These are phyloP conservation scores for Drosophila azteca DNA, from an alignment of 1,140 invertebrate species.

Conservation along the genomic window DNA sequence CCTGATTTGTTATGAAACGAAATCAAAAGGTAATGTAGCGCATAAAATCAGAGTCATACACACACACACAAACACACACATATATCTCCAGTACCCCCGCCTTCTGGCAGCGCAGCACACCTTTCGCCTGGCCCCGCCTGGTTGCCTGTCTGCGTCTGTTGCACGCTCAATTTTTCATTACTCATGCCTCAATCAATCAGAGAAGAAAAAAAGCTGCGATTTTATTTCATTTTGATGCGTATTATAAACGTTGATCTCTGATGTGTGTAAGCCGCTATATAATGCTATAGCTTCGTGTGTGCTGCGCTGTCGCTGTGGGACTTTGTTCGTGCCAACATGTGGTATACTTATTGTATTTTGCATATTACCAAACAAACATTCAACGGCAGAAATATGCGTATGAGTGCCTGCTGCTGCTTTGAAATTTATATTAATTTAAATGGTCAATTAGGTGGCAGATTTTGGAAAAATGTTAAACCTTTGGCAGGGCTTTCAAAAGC, in stretches of 20 bases:
- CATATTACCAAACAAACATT: constrained; percentile 51
- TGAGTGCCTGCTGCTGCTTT: constrained; percentile 29
- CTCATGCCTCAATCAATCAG: constrained; percentile 82
- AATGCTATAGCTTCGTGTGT: too few species aligned
- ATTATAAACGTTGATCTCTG: constrained; percentile 79
- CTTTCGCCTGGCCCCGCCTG: background rate
- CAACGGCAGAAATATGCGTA: constrained; percentile 4
- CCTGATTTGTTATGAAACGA: constrained; percentile 79
- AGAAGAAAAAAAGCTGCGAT: constrained; percentile 64
- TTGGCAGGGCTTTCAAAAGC: constrained; percentile 42
- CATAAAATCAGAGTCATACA: constrained; percentile 82
- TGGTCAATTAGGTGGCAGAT: constrained; percentile 70
- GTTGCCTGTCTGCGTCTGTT: constrained; percentile 50
- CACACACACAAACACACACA: constrained; percentile 65
- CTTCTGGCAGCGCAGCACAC: background rate
- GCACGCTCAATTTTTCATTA: constrained; percentile 80
- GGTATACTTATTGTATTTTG: constrained; percentile 68
- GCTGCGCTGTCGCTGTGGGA: constrained; percentile 17
- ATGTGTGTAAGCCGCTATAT: background rate
- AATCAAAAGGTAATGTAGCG: constrained; percentile 82
- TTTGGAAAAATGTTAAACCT: constrained; percentile 63
- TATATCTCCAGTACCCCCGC: constrained; percentile 42
- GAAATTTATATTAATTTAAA: constrained; percentile 82
- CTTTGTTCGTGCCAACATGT: constrained; percentile 57
- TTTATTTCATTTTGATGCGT: constrained; percentile 82